Conservation (phyloP, 2,797 vertebrate genomes). For the Aeoliscus strigatus region DNA sequence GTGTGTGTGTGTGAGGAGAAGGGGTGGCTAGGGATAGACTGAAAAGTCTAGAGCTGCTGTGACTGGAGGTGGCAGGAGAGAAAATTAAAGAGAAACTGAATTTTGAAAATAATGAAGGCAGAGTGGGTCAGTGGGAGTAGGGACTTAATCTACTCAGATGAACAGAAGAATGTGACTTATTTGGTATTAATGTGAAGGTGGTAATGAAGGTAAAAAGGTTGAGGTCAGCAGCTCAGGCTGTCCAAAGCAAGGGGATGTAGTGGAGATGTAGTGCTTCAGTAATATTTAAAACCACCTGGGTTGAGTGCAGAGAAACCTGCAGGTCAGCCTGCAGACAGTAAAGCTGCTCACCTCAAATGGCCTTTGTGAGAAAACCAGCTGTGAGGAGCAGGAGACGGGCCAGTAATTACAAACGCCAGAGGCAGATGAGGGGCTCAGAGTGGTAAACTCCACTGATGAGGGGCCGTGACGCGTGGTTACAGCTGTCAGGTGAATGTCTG, state of each 20-base stretch:
- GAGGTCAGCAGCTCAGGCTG: not conserved
- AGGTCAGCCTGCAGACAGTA: not conserved
- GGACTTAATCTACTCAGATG: slow-evolving; percentile 32
- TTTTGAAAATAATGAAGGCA: too few relatives aligned
- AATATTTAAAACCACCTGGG: not conserved
- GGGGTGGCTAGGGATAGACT: too few relatives aligned
- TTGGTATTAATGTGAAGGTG: slow-evolving; percentile 32
- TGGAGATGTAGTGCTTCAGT: not conserved
- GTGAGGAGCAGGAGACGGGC: slow-evolving; percentile 14
- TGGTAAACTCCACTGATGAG: slow-evolving; percentile 16
- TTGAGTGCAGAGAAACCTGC: slow-evolving; percentile 7
- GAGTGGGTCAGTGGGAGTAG: slow-evolving; percentile 18
- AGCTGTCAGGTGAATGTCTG: not conserved
- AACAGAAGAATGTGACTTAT: slow-evolving; percentile 37
- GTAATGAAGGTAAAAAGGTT: not conserved
- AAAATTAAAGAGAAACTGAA: slow-evolving; percentile 46
- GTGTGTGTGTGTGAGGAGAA: too few relatives aligned
- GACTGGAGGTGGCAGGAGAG: too few relatives aligned
- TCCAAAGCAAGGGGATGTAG: not conserved
- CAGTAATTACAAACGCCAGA: slow-evolving; percentile 17
- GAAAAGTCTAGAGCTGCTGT: too few relatives aligned
- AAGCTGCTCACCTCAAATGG: slow-evolving; percentile 17
- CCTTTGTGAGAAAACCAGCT: slow-evolving; percentile 33
- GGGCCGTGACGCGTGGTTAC: slow-evolving; percentile 22
- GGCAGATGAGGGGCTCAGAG: slow-evolving; percentile 4